These are phyloP conservation scores for Rhagologus leucostigma DNA, from an alignment of 2,113 vertebrate genomes.

Conservation along the genomic window DNA sequence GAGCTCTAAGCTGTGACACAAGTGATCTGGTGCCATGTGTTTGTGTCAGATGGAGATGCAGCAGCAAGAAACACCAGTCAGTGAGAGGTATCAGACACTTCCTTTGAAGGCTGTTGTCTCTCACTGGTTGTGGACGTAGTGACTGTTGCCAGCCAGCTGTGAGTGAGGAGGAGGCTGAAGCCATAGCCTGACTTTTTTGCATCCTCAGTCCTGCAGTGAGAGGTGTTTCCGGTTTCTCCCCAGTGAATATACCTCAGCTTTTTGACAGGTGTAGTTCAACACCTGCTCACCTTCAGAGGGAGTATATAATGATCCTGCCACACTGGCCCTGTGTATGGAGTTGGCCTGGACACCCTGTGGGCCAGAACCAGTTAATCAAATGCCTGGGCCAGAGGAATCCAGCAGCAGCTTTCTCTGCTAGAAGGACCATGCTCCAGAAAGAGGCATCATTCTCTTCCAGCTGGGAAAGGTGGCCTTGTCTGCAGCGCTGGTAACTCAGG, in stretches of 20 bases:
- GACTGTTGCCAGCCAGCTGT: background rate
- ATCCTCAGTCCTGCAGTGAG: background rate
- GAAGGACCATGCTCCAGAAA: background rate
- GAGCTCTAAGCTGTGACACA: background rate
- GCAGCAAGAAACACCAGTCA: background rate
- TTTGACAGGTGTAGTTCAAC: background rate
- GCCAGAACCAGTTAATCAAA: background rate
- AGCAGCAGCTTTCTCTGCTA: background rate
- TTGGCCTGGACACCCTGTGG: background rate
- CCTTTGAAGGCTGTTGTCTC: background rate
- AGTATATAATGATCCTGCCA: background rate
- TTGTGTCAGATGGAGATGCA: background rate
- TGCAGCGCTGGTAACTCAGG: background rate
- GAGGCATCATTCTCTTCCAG: background rate
- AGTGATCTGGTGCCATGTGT: background rate
- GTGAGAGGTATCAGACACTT: background rate
- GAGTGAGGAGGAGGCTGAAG: background rate
- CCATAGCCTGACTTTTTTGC: background rate
- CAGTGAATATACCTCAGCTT: background rate
- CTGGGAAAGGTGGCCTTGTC: background rate
- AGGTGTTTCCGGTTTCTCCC: background rate
- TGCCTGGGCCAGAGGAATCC: background rate
- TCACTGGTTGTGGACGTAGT: background rate
- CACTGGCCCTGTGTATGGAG: fast-evolving
- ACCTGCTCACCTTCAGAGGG: fast-evolving